Evolutionary conservation across 1,140 invertebrate genomes (phyloP).

Genomic region (Drosophila oshimai): DNA sequence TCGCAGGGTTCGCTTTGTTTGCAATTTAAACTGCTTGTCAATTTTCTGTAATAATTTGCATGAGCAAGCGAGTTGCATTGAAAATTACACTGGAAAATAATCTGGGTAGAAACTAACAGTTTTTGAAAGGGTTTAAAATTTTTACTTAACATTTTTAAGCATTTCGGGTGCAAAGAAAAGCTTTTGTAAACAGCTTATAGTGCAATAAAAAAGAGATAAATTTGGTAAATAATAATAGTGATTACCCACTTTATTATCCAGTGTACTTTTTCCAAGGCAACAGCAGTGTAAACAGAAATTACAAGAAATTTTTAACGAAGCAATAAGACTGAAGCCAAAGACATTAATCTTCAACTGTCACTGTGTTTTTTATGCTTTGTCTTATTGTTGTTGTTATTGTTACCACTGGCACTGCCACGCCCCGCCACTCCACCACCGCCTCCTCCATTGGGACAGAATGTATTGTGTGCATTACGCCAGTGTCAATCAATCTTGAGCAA

Average conservation of each 20-base stretch:
- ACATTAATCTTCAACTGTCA: constrained; percentile 79
- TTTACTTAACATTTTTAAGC: no score
- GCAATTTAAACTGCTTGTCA: constrained; percentile 33
- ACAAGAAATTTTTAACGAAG: constrained; percentile 61
- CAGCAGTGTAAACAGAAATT: constrained; percentile 37
- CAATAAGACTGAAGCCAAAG: constrained; percentile 53
- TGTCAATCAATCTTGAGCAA: constrained; percentile 81
- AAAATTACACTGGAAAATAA: background rate
- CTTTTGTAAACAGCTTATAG: no score
- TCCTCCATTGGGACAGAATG: constrained; percentile 28
- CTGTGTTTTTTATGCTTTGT: constrained; percentile 20
- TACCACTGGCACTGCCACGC: constrained; percentile 37
- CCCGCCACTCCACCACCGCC: constrained; percentile 7
- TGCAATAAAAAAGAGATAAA: no score
- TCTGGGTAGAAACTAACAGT: background rate
- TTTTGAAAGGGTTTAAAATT: no score
- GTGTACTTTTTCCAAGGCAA: constrained; percentile 35
- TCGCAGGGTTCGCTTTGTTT: constrained; percentile 35
- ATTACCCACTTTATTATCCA: background rate
- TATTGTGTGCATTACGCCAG: constrained; percentile 78
- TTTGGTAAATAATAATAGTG: no score
- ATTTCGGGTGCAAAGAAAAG: no score
- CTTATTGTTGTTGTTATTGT: constrained; percentile 16
- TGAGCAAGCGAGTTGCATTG: background rate
- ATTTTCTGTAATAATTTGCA: constrained; percentile 72